Conservation (phyloP, 2,888 invertebrate genomes). For the Serripes groenlandicus region DNA sequence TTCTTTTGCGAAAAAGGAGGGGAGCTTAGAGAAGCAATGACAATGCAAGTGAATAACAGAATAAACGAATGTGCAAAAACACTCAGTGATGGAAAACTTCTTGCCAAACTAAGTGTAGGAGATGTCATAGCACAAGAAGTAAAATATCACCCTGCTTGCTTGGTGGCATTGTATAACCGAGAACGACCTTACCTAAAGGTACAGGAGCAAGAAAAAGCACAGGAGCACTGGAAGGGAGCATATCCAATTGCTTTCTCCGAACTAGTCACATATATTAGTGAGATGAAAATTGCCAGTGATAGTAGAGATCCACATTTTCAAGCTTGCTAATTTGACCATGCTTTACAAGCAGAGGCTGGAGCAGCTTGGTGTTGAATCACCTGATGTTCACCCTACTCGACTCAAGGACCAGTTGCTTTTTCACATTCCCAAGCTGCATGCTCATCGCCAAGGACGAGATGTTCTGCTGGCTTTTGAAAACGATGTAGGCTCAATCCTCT, state of each 20-base stretch:
- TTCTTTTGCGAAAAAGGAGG: conserved; percentile 57
- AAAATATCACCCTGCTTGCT: conserved; percentile 60
- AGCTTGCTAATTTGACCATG: conserved; percentile 47
- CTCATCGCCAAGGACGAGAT: conserved; percentile 45
- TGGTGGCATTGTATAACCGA: conserved; percentile 57
- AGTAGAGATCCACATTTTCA: conserved; percentile 55
- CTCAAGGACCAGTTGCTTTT: conserved; percentile 44
- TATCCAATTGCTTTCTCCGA: conserved; percentile 29
- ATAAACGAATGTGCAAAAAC: conserved; percentile 52
- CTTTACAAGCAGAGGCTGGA: conserved; percentile 53
- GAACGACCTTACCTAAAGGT: conserved; percentile 36
- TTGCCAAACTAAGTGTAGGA: conserved; percentile 62
- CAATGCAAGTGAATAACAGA: conserved; percentile 59
- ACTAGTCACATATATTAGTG: conserved; percentile 55
- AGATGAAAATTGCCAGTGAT: conserved; percentile 41
- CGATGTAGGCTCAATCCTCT: conserved; percentile 60
- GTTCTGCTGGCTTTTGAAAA: conserved; percentile 38
- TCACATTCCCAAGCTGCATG: conserved; percentile 60
- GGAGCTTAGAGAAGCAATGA: conserved; percentile 57
- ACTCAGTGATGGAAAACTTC: conserved; percentile 58
- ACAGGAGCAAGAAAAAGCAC: too few species aligned
- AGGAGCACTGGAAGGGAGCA: conserved; percentile 2
- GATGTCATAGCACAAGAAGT: conserved; percentile 69
- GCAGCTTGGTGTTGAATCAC: conserved; percentile 18
- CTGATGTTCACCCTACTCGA: conserved; percentile 31